Evolutionary conservation across 37 sponge, comb jelly and placozoan species (phyloP), one percentile per base, ranked within the genome.

Genomic region (Diacarnus erythraeanus): DNA sequence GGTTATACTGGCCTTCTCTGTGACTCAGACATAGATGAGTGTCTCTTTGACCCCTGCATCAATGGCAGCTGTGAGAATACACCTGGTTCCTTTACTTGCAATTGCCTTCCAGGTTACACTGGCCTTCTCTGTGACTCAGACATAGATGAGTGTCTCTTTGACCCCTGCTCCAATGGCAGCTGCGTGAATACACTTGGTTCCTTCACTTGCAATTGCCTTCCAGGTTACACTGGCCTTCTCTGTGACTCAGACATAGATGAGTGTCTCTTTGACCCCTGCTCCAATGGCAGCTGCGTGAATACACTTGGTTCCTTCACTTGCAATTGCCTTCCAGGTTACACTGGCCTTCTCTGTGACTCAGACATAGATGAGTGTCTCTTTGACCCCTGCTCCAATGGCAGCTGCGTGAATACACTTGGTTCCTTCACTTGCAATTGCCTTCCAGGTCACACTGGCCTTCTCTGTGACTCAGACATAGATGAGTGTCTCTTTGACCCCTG

Each of bases 161-260:
- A 9, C 17, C 94, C 94, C 1, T 93, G 94, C 41, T 5, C 29
- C 36, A 57, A 74, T 27, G 88, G 84, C n/a, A 83, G 71, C 0
- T 82, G 69, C 34, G 25, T 58, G 18, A 42, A 64, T 9, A 1
- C 27, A 0, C 2, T 42, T 3, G 37, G 56, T 20, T 17, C 36
- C 38, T 83, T 74, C 42, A 67, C 12, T 9, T 91, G 92, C 59
- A 26, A 25, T 39, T 91, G 92, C 35, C 42, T 57, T 2, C 22
- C 38, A 15, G 89, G 76, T 1, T 91, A 75, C 40, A 77, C 76
- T 37, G 92, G 92, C 37, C 2, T 2, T 17, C 35, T 34, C 30
- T 92, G 93, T 84, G 65, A 79, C 42, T 37, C 38, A 27, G 89
- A 91, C 40, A 82, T 91, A 34, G 67, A 91, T 64, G 92, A 91